phyloP scores from a whole-genome alignment of 2,888 invertebrate genomes.

The Eupithecia abbreviata region DNA sequence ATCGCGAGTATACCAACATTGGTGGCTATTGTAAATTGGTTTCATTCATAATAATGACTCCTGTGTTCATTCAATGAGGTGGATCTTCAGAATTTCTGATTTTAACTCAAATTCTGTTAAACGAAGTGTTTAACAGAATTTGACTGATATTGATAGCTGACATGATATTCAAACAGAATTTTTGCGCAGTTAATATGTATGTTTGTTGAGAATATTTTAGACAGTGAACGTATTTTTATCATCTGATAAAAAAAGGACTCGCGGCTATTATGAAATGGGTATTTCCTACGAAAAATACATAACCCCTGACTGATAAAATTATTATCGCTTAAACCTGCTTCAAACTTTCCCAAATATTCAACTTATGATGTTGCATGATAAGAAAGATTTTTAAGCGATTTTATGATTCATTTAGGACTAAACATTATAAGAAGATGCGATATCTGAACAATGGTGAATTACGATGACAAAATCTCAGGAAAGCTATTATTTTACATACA shows the following conservation, averaged over 20 bases:
- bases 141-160: too few species aligned
- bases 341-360: conserved; percentile 7
- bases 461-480: background rate
- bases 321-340: background rate
- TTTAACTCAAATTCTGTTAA: background rate
- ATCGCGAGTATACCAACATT: conserved; percentile 40
- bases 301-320: background rate
- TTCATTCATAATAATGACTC: background rate
- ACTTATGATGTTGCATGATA: background rate
- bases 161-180: background rate
- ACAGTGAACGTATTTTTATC: background rate
- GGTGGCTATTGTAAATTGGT: background rate
- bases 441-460: background rate
- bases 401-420: background rate
- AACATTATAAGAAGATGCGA: background rate
- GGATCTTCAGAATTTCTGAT: background rate
- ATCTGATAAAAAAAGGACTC: conserved; percentile 1
- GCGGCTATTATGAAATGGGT: conserved; percentile 6
- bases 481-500: background rate
- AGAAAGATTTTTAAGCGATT: background rate
- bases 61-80: background rate
- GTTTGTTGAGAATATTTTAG: background rate
- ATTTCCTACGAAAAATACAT: background rate
- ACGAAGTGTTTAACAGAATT: too few species aligned
- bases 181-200: background rate